Percentiles rank a stretch among this genome's conserved stretches.
phyloP scores from a whole-genome alignment of 2,888 invertebrate species.

The Micoletzkya japonica region DNA sequence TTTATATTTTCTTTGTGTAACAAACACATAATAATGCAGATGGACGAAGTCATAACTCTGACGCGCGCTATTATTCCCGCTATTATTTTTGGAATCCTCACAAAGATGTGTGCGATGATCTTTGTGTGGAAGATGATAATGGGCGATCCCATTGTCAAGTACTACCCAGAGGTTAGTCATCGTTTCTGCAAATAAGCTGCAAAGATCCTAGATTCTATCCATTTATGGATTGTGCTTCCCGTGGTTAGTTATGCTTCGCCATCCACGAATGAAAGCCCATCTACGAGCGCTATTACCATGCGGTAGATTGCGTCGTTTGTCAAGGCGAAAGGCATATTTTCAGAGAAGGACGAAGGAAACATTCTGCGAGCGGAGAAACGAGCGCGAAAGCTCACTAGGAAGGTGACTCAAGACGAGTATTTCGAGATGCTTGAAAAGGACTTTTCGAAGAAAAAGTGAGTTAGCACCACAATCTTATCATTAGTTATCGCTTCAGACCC shows the following conservation, averaged over 20 bases:
- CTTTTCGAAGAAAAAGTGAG: neutral
- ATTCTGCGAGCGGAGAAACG: too few species aligned
- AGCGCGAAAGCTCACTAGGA: neutral
- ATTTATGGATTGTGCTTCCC: conserved; percentile 14
- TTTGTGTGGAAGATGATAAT: conserved; percentile 20
- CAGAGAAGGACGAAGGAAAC: too few species aligned
- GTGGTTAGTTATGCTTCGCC: conserved; percentile 11
- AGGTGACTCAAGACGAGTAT: conserved; percentile 13
- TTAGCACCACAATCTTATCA: neutral
- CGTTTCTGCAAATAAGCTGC: too few species aligned
- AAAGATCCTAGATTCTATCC: conserved; percentile 4
- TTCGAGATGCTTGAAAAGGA: neutral
- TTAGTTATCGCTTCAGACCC: too few species aligned
- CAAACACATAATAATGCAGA: neutral
- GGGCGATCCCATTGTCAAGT: neutral
- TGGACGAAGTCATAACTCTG: conserved; percentile 11
- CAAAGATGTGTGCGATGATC: conserved; percentile 13
- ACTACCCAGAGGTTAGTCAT: conserved; percentile 18
- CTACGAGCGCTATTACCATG: neutral
- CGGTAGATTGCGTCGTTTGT: neutral
- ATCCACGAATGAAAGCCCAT: neutral
- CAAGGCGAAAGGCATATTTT: too few species aligned
- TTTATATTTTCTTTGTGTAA: neutral
- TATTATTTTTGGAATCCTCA: conserved; percentile 1
- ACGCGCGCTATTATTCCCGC: conserved; percentile 15